A percentile compares a stretch with the other conserved stretches of the same genome.
phyloP scores from a whole-genome alignment of 2,888 invertebrate species.

The Chrysomela aeneicollis region DNA sequence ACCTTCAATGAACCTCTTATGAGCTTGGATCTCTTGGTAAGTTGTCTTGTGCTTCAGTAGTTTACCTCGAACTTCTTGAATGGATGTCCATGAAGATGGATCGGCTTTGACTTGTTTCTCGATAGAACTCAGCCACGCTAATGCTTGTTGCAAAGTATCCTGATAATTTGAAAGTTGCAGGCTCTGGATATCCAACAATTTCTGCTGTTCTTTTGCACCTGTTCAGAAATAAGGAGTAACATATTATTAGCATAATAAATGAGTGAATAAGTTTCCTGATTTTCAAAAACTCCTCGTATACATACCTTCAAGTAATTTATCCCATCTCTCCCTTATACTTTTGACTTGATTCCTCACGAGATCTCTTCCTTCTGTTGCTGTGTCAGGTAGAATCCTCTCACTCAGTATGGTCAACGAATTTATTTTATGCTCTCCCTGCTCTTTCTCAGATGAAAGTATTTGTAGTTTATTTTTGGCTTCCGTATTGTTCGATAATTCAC shows the following conservation, averaged over 20 bases:
- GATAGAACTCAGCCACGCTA: constrained; percentile 86
- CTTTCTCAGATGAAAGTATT: constrained; percentile 78
- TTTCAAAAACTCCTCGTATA: background rate
- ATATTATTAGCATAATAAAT: background rate
- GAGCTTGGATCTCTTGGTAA: constrained; percentile 88
- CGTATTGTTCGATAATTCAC: constrained; percentile 66
- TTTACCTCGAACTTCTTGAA: constrained; percentile 86
- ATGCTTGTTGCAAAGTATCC: constrained; percentile 82
- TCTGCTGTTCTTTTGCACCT: constrained; percentile 80
- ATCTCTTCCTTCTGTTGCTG: constrained; percentile 90
- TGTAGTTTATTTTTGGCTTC: constrained; percentile 76
- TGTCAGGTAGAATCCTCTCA: constrained; percentile 91
- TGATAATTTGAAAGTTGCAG: constrained; percentile 86
- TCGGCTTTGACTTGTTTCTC: constrained; percentile 81
- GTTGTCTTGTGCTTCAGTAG: constrained; percentile 85
- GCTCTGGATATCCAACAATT: constrained; percentile 82
- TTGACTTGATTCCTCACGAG: constrained; percentile 85
- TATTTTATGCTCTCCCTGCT: constrained; percentile 84
- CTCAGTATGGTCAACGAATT: constrained; percentile 78
- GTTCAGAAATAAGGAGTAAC: background rate
- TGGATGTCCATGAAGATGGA: constrained; percentile 75
- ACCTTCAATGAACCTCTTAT: constrained; percentile 88
- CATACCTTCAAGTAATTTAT: constrained; percentile 78
- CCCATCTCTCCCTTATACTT: constrained; percentile 85
- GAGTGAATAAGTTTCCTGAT: constrained; percentile 5